Percentiles rank a stretch among this genome's conserved stretches.
phyloP scores from a whole-genome alignment of 2,888 invertebrate genomes.

The Hipparchia sbordonii region DNA sequence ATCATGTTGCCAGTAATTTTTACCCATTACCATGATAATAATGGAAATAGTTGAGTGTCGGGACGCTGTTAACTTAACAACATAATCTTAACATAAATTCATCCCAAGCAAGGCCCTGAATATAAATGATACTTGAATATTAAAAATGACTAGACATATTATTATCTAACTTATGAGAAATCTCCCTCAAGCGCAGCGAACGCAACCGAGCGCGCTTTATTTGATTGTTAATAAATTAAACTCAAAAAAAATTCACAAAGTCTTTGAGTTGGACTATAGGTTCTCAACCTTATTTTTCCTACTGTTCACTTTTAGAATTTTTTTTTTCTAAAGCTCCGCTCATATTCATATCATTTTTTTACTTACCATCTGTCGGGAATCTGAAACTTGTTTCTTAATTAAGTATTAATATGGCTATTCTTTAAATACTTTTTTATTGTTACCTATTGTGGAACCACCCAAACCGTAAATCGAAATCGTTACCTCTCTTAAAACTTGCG shows the following conservation, averaged over 20 bases:
- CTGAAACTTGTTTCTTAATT: no score
- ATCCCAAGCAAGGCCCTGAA: conserved; percentile 5
- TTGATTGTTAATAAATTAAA: no score
- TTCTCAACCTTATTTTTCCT: no score
- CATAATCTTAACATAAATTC: conserved; percentile 16
- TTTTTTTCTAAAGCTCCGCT: no score
- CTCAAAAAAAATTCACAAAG: no score
- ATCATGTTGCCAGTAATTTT: conserved; percentile 28
- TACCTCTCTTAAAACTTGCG: background rate
- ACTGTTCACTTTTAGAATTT: no score
- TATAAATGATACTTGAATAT: conserved; percentile 6
- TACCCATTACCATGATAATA: conserved; percentile 27
- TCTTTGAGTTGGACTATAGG: no score
- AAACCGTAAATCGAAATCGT: background rate
- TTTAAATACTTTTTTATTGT: no score
- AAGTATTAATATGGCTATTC: no score
- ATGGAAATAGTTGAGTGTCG: conserved; percentile 27
- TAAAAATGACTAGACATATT: background rate
- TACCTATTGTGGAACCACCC: background rate
- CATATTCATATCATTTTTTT: no score
- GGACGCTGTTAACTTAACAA: conserved; percentile 14
- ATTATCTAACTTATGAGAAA: background rate
- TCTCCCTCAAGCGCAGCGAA: no score
- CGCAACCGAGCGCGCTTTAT: background rate
- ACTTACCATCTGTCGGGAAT: no score